These are phyloP conservation scores for Agriotes lineatus DNA, from an alignment of 2,888 invertebrate species.

Conservation along the genomic window DNA sequence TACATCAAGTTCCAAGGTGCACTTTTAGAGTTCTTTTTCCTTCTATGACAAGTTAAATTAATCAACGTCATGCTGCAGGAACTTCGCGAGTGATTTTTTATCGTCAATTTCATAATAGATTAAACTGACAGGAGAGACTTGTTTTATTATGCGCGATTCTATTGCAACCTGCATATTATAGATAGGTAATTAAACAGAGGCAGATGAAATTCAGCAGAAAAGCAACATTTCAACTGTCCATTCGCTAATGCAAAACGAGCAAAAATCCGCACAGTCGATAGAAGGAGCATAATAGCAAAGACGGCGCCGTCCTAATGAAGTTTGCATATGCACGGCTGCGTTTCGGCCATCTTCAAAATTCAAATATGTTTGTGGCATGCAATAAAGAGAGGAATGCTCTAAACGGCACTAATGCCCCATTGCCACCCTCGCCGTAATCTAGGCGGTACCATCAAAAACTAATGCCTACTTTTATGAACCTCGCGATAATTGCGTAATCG, in stretches of 20 bases:
- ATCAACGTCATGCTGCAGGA: too few species aligned
- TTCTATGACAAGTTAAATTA: too few species aligned
- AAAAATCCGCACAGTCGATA: slow-evolving; percentile 6
- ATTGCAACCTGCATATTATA: too few species aligned
- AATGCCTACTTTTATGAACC: slow-evolving; percentile 43
- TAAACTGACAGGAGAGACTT: too few species aligned
- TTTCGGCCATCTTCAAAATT: slow-evolving; percentile 50
- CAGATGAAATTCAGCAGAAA: background rate
- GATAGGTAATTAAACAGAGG: too few species aligned
- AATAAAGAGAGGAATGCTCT: slow-evolving; percentile 50
- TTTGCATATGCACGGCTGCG: slow-evolving; percentile 56
- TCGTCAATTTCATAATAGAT: too few species aligned
- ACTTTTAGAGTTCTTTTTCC: too few species aligned
- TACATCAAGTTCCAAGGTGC: too few species aligned
- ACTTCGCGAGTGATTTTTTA: too few species aligned
- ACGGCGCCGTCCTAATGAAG: slow-evolving; percentile 51
- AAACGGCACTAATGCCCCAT: slow-evolving; percentile 39
- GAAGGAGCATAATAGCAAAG: slow-evolving; percentile 10
- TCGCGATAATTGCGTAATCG: slow-evolving; percentile 37
- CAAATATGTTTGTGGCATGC: slow-evolving; percentile 51
- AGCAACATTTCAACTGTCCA: background rate
- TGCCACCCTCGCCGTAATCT: slow-evolving; percentile 26
- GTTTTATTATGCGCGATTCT: too few species aligned
- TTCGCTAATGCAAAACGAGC: background rate
- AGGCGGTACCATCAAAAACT: slow-evolving; percentile 39